Base-by-base conservation (phyloP, 2,113 vertebrate species). In the Taurulus bubalis region DNA sequence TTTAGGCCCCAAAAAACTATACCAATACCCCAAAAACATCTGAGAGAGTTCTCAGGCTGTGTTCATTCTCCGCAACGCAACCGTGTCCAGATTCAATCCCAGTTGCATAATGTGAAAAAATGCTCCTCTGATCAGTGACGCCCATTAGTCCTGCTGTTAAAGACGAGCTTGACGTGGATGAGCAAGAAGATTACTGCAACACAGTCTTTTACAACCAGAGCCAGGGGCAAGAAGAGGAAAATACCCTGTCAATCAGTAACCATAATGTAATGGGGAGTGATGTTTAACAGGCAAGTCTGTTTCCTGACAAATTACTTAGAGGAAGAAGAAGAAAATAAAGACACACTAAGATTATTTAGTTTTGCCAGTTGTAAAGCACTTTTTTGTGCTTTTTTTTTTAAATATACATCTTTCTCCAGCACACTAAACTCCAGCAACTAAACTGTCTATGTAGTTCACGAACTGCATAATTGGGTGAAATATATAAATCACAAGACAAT, bases 201-300 rank as follows among this genome's bases (percentile, higher is more conserved):
- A 10, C 60, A 0, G 70, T 51, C 75, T 84, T 91, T 93, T 90
- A 90, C 78, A 79, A 81, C 79, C 26, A 42, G 12, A 0, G 68
- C 69, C 20, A 55, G 51, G 45, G 71, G 75, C 51, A 87, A 67
- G 10, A 74, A 56, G 22, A 75, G 83, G 73, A 79, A 81, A 80
- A 82, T 0, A 3, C 26, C 59, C 63, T 68, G 87, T 91, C 51
- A 87, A 93, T 93, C 65, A 93, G 86, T 93, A 91, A 93, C 91
- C 6, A 34, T 20, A n/a, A 3, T 40, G 58, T 59, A 70, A 89
- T 47, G 60, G 75, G 28, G n/a, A 62, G 47, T 30, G 30, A 70
- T 66, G 58, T 24, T 32, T 11, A 77, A 55, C 4, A 60, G 15
- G 32, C 24, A 1, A 42, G 63, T 15, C 28, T 0, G 0, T 36